A percentile compares a stretch with the other conserved stretches of the same genome.
These are phyloP conservation scores for Metridium senile DNA, from an alignment of 92 coral and sea anemone genomes.

Conservation along the genomic window DNA sequence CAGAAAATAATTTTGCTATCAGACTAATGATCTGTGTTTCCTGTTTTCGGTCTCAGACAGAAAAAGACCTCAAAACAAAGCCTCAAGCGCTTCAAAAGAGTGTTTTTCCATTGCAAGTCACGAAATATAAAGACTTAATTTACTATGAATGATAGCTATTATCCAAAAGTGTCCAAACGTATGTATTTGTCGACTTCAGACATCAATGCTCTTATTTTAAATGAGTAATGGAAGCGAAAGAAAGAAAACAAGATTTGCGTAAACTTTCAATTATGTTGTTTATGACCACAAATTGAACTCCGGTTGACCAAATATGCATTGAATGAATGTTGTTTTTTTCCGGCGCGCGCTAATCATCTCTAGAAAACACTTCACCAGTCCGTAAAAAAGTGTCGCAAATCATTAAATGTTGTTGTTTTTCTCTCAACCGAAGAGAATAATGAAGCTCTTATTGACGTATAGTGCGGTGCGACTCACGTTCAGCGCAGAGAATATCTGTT, in stretches of 20 bases:
- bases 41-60: constrained; percentile 7
- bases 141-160: not conserved
- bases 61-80: not conserved
- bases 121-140: constrained; percentile 5
- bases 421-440: too few species aligned
- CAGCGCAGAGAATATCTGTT: too few species aligned
- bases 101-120: not conserved
- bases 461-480: too few species aligned
- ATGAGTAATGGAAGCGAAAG: too few species aligned
- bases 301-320: not conserved
- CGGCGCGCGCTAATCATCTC: not conserved
- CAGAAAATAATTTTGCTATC: not conserved
- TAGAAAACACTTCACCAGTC: too few species aligned
- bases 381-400: too few species aligned
- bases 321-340: not conserved
- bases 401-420: too few species aligned
- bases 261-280: not conserved
- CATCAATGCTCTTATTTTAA: too few species aligned
- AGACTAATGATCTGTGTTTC: not conserved
- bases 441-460: too few species aligned
- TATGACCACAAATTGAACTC: not conserved
- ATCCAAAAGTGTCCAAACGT: too few species aligned
- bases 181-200: not conserved
- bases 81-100: constrained; percentile 2
- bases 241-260: not conserved